A percentile compares a stretch with the other conserved stretches of the same genome.
Evolutionary conservation across 2,113 vertebrate genomes (phyloP).

Genomic region (Myodes glareolus): DNA sequence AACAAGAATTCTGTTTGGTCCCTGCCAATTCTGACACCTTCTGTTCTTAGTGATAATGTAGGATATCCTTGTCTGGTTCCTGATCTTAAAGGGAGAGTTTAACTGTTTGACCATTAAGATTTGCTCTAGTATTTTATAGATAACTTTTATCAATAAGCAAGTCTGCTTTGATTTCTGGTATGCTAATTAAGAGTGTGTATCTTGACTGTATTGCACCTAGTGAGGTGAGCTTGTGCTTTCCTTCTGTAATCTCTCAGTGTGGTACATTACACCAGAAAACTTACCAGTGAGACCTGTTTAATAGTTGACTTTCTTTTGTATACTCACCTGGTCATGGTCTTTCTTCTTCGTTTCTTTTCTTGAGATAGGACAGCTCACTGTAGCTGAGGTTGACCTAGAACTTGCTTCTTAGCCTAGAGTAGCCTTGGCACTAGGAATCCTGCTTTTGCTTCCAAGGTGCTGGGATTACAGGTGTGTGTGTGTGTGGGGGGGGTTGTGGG

Average conservation of each 20-base stretch:
- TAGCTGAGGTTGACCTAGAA: background rate
- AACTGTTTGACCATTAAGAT: constrained; percentile 3
- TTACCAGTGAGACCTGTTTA: background rate
- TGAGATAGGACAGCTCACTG: background rate
- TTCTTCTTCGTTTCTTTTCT: background rate
- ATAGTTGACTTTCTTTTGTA: background rate
- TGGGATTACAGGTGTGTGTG: background rate
- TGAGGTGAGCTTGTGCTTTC: background rate
- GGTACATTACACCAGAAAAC: background rate
- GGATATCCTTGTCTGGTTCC: constrained; percentile 45
- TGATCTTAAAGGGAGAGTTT: constrained; percentile 47
- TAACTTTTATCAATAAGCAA: background rate
- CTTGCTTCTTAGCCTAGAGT: background rate
- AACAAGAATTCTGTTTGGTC: constrained; percentile 47
- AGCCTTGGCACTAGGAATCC: background rate
- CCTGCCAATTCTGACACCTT: constrained; percentile 25
- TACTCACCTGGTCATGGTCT: background rate
- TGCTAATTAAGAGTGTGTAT: constrained; percentile 1
- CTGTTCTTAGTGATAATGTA: constrained; percentile 48
- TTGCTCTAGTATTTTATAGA: constrained; percentile 35
- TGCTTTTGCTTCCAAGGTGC: background rate
- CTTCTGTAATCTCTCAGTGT: constrained; percentile 44
- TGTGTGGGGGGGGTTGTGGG: background rate
- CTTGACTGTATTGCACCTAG: background rate
- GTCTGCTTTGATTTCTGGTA: constrained; percentile 40